phyloP scores from a whole-genome alignment of 35 echinoderm and acorn worm species.

The Patiria miniata region DNA sequence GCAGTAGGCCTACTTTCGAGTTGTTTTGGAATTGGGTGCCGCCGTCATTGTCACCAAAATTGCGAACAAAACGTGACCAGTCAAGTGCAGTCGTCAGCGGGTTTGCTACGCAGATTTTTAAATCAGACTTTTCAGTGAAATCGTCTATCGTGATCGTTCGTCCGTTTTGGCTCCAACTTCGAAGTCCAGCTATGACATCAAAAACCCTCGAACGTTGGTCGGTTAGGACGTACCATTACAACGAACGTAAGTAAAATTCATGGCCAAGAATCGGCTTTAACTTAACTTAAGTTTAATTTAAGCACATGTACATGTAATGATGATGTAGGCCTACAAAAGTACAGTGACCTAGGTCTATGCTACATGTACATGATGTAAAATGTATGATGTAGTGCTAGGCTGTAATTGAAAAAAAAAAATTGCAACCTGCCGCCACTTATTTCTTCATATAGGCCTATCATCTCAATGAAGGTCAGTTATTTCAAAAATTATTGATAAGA shows the following conservation, averaged over 20 bases:
- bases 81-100: not conserved
- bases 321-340: no score
- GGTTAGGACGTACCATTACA: not conserved
- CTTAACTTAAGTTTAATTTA: no score
- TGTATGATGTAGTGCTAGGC: no score
- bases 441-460: no score
- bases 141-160: not conserved
- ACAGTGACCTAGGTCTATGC: no score
- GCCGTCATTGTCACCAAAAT: not conserved
- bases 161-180: not conserved
- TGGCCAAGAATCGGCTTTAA: no score
- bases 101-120: not conserved
- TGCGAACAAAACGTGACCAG: not conserved
- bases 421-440: no score
- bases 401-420: no score
- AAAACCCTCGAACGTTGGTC: not conserved
- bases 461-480: no score
- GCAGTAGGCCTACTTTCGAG: not conserved
- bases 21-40: not conserved
- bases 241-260: constrained; percentile 4
- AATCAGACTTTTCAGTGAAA: not conserved
- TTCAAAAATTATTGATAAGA: no score
- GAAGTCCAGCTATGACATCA: not conserved
- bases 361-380: no score
- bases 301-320: no score